Base-by-base conservation (phyloP, 2,888 invertebrate genomes). In the Amphipoea lucens region DNA sequence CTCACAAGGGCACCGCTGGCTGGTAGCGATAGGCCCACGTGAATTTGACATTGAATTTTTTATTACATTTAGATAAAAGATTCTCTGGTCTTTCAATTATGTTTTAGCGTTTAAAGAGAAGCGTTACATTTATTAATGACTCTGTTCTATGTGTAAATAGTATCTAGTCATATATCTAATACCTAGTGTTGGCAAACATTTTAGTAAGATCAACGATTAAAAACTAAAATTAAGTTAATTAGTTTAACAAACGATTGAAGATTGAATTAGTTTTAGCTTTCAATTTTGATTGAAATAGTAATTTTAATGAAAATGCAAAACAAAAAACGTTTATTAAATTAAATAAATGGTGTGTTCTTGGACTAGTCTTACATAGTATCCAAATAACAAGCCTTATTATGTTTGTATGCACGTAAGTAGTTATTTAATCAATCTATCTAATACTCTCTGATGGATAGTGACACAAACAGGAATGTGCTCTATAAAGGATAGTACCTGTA, bases 51-150 rank as follows among this genome's bases (percentile, higher is more conserved):
- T 40, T 48, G 23, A 17, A 6, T 62, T 29, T 29, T 79, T 79
- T 29, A 51, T 78, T 60, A 51, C 5, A 68, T 62, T 68, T 42
- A 23, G 57, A 23, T 57, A 23, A 78, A 68, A 62, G 6, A 17
- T 60, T 78, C 12, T 40, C 4, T 14, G 14, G 12, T 29, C 17
- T 42, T n/a, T 57, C 11, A 51, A 51, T 42, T 4, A 12, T 12
- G 14, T 51, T 29, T 40, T n/a, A 48, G 9, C 14, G 11, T 76
- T 74, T 40, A 20, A 48, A 40, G n/a, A 9, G 2, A 40, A 62
- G 3, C 9, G 2, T 14, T 2, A 40, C 6, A 29, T 20, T 6
- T 9, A 17, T 40, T 20, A 54, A 7, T 54, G 23, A 54, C 17
- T 29, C 3, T 11, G 17, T 63, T 76, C 2, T 36, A 51, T 60